These are phyloP conservation scores for Pitta sordida DNA, from an alignment of 2,113 vertebrate species.

Conservation along the genomic window DNA sequence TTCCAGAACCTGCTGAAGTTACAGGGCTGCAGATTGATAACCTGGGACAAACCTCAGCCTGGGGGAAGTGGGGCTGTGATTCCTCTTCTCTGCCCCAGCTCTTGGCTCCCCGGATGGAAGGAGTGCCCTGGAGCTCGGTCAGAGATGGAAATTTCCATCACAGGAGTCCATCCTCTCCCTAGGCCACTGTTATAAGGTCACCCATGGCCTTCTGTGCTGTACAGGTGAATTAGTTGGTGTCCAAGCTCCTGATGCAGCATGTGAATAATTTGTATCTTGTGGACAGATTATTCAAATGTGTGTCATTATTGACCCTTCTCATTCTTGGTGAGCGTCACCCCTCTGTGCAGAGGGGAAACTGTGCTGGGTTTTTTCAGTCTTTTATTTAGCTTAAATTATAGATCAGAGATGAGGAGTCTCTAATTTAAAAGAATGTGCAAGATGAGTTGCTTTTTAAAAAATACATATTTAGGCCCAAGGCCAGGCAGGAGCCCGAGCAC, in stretches of 20 bases:
- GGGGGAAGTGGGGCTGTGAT: background rate
- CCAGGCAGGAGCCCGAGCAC: background rate
- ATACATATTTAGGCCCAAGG: background rate
- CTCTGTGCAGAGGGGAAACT: background rate
- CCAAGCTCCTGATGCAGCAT: background rate
- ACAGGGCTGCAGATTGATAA: background rate
- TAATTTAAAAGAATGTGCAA: background rate
- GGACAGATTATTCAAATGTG: background rate
- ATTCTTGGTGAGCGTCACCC: background rate
- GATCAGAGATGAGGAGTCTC: background rate
- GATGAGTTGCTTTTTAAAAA: background rate
- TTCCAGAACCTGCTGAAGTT: background rate
- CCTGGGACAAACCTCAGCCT: background rate
- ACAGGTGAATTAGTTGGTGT: background rate
- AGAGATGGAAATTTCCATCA: background rate
- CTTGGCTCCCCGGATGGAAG: background rate
- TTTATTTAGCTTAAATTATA: background rate
- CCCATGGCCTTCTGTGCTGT: background rate
- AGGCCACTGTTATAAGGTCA: background rate
- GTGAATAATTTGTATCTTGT: background rate
- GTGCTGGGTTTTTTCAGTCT: background rate
- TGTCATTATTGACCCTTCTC: background rate
- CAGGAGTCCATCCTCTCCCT: background rate
- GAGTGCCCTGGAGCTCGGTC: background rate
- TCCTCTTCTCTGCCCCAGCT: background rate